Evolutionary conservation across 2,888 invertebrate genomes (phyloP).

Genomic region (Netelia melanura): DNA sequence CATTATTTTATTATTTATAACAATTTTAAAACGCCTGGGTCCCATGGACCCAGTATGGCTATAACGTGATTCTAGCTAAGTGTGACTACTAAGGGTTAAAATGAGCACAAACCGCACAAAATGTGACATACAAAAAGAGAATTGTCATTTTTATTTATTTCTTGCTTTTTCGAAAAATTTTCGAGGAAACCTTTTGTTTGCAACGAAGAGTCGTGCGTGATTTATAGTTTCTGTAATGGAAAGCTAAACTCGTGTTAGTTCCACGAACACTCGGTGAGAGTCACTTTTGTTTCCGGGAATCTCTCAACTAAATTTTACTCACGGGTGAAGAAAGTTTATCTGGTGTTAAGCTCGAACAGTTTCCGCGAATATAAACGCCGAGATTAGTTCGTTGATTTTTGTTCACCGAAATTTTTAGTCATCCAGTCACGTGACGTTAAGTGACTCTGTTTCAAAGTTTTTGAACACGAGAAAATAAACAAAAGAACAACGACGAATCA

Average conservation of each 20-base stretch:
- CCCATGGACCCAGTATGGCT: too few species aligned
- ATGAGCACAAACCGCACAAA: too few species aligned
- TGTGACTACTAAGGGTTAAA: too few species aligned
- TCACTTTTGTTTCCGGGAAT: slow-evolving; percentile 43
- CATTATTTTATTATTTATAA: too few species aligned
- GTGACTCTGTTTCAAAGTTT: not conserved
- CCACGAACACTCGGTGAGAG: not conserved
- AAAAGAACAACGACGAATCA: not conserved
- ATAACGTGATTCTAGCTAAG: too few species aligned
- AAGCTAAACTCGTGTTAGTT: not conserved
- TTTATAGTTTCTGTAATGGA: not conserved
- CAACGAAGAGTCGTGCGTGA: not conserved
- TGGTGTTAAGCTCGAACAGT: not conserved
- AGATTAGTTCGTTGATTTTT: slow-evolving; percentile 6
- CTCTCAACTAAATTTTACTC: slow-evolving; percentile 34
- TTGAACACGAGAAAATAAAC: not conserved
- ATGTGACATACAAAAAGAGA: too few species aligned
- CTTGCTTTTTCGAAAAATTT: not conserved
- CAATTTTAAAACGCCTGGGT: too few species aligned
- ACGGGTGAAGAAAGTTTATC: slow-evolving; percentile 20
- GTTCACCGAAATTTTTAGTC: slow-evolving; percentile 8
- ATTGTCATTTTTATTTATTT: too few species aligned
- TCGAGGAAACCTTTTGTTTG: not conserved
- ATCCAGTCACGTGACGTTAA: not conserved
- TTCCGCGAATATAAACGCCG: slow-evolving; percentile 50